phyloP scores from a whole-genome alignment of 1,140 invertebrate genomes.

The Penaeus vannamei region DNA sequence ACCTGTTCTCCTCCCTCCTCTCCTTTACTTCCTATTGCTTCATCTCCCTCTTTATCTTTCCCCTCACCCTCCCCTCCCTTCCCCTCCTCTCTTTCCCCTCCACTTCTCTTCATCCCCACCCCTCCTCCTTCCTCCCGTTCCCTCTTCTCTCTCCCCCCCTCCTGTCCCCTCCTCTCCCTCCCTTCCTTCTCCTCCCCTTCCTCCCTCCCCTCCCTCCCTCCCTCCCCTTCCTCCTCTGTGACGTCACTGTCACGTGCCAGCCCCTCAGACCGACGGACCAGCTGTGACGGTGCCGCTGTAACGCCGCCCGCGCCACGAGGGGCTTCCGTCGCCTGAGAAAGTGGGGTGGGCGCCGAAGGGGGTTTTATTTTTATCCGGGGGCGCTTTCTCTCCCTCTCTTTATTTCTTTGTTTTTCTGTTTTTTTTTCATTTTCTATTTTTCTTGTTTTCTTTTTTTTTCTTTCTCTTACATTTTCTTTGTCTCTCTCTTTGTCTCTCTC shows the following conservation, averaged over 20 bases:
- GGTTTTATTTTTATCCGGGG: no score
- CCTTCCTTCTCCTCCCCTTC: not conserved
- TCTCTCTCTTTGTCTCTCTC: no score
- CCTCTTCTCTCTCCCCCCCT: not conserved
- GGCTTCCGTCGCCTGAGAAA: not conserved
- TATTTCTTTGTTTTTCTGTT: no score
- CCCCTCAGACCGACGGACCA: not conserved
- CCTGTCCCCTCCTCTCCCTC: not conserved
- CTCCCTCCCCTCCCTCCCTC: slow-evolving; percentile 7
- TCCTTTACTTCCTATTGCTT: no score
- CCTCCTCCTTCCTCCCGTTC: slow-evolving; percentile 1
- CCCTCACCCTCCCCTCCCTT: not conserved
- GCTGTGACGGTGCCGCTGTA: not conserved
- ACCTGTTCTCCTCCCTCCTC: not conserved
- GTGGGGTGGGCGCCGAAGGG: not conserved
- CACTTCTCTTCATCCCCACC: no score
- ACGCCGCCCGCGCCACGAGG: not conserved
- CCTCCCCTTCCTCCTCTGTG: slow-evolving; percentile 9
- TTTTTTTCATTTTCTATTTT: no score
- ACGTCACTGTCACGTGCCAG: not conserved
- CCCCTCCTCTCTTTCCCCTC: slow-evolving; percentile 1
- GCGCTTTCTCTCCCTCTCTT: no score
- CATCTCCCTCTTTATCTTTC: not conserved
- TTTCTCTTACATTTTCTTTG: no score
- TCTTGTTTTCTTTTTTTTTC: no score